Base-by-base conservation (phyloP, 2,888 invertebrate genomes). In the Xanthorhoe designata region DNA sequence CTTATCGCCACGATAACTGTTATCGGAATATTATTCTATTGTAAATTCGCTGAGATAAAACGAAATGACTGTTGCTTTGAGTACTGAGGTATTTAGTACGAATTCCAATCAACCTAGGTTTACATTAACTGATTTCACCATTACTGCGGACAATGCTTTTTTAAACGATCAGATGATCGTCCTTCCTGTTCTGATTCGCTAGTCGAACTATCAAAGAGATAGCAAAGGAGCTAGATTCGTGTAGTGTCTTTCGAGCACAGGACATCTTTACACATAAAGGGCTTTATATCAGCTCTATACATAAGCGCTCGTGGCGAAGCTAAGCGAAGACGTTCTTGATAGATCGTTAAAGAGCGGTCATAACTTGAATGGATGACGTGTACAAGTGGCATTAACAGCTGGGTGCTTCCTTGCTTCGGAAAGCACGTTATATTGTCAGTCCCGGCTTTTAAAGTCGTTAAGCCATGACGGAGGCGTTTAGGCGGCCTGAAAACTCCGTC, bases 181-280 rank as follows among this genome's bases (percentile, higher is more conserved):
- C n/a, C 52, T 29, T 71, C 55, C 56, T 64, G 29, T 66, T 54
- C 35, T n/a, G 38, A 58, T 8, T 10, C n/a, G 18, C 32, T 24
- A 24, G 47, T 49, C 1, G 49, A 64, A 70, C 51, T 2, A 24
- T 24, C 24, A 51, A 68, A 54, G 69, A 67, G 19, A 24, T 61
- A n/a, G n/a, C 29, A 8, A 56, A 4, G 13, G 52, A 35, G 57
- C 66, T 66, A 64, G 68, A 49, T 68, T 35, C 49, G 49, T 15
- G 54, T 56, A 69, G 68, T 69, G 57, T 71, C 69, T 18, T 61
- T 24, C 24, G 24, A 24, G 5, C 24, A 47, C 53, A 65, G 68
- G 61, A 61, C 49, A 61, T 54, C 59, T 60, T 47, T 54, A 63
- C 45, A 58, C n/a, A n/a, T n/a, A n/a, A n/a, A n/a, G n/a, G n/a